Evolutionary conservation across 2,797 vertebrate genomes (phyloP).

Genomic region (Cirrhinus molitorella): DNA sequence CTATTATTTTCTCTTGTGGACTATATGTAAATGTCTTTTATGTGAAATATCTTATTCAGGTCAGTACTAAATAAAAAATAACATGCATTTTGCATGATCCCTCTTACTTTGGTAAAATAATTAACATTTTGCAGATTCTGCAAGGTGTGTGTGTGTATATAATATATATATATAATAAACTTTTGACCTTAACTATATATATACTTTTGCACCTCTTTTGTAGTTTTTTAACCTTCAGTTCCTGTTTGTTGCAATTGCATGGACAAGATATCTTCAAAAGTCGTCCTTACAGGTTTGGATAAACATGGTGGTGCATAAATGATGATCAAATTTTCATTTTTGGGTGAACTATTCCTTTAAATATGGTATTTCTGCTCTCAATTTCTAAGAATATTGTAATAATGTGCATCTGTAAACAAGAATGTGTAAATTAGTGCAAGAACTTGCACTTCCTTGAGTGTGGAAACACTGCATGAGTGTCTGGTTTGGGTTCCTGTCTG

Average conservation of each 20-base stretch:
- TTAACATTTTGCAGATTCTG: no score
- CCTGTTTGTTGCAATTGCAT: not conserved
- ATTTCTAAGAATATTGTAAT: not conserved
- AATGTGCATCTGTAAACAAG: not conserved
- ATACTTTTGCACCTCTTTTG: not conserved
- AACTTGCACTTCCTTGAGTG: not conserved
- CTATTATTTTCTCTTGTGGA: no score
- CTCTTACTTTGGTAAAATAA: no score
- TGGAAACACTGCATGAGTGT: slow-evolving; percentile 23
- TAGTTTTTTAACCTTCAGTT: not conserved
- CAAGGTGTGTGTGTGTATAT: no score
- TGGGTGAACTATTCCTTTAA: not conserved
- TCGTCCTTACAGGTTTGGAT: not conserved
- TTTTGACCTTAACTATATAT: no score
- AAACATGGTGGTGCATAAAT: not conserved
- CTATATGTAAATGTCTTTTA: no score
- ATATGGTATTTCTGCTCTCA: not conserved
- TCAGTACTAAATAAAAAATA: no score
- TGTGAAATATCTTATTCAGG: no score
- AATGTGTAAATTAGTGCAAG: slow-evolving; percentile 4
- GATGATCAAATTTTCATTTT: not conserved
- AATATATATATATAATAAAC: no score
- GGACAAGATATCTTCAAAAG: slow-evolving; percentile 1
- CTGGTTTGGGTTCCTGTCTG: slow-evolving; percentile 44
- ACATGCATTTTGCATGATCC: no score